These are phyloP conservation scores for Ramphastos sulfuratus DNA, from an alignment of 2,113 vertebrate species.

Conservation along the genomic window DNA sequence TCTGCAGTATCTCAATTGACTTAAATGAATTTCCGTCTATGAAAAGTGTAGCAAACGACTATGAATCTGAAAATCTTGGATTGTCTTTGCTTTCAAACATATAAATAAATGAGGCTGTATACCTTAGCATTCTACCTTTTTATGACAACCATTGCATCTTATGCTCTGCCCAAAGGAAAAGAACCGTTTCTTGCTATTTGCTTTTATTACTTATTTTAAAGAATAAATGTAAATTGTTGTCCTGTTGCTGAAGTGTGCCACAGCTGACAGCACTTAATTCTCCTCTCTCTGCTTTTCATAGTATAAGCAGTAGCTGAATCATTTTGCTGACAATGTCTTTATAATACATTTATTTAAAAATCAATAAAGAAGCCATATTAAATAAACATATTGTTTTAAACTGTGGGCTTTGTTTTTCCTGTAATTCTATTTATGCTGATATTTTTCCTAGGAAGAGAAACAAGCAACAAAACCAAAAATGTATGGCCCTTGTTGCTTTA, in stretches of 20 bases:
- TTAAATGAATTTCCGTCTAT: background rate
- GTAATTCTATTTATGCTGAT: background rate
- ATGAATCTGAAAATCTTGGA: background rate
- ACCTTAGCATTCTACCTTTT: background rate
- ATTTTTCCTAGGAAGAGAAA: background rate
- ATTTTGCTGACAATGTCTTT: conserved; percentile 26
- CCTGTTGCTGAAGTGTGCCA: background rate
- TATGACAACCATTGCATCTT: background rate
- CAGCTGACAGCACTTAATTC: background rate
- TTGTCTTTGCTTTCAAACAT: background rate
- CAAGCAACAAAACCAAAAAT: background rate
- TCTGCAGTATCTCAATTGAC: background rate
- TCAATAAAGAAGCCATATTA: background rate
- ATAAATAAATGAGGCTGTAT: background rate
- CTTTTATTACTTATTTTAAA: conserved; percentile 22
- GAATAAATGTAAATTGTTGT: background rate
- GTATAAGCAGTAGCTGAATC: conserved; percentile 1
- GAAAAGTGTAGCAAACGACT: background rate
- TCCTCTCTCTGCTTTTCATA: background rate
- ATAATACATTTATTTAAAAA: conserved; percentile 29
- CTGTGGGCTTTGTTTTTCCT: background rate
- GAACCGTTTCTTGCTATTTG: background rate
- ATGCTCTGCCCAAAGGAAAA: background rate
- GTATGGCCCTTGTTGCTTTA: background rate
- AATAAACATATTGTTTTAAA: background rate